phyloP scores from a whole-genome alignment of 2,113 vertebrate genomes.

The Megatriorchis doriae region DNA sequence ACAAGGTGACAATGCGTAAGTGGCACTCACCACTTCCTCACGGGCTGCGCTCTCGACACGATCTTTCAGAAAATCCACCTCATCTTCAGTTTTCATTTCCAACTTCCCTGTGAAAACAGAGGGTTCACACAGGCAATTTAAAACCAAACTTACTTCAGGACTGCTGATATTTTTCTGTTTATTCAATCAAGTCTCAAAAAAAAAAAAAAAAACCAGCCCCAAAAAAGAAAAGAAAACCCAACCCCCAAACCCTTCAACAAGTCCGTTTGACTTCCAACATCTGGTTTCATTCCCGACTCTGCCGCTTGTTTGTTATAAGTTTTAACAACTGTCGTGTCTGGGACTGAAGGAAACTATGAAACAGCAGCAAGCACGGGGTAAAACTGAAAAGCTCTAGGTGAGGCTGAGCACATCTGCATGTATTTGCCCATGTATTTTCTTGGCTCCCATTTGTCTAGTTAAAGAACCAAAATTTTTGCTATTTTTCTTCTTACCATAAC shows the following conservation, averaged over 20 bases:
- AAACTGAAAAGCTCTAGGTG: background rate
- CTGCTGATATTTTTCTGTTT: background rate
- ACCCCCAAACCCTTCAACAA: background rate
- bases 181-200: background rate
- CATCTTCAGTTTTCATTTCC: slow-evolving; percentile 67
- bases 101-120: slow-evolving; percentile 65
- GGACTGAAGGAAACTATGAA: background rate
- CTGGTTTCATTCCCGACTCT: background rate
- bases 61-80: slow-evolving; percentile 60
- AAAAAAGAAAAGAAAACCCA: background rate
- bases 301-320: background rate
- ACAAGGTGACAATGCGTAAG: background rate
- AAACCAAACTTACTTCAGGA: background rate
- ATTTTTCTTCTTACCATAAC: background rate
- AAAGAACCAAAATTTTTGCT: background rate
- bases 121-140: background rate
- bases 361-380: background rate
- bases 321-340: background rate
- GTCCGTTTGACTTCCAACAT: background rate
- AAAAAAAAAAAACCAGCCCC: background rate
- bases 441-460: background rate
- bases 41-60: background rate
- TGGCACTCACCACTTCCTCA: slow-evolving; percentile 59
- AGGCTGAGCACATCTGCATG: background rate
- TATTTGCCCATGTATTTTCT: background rate